Base-by-base conservation (phyloP, 2,888 invertebrate genomes). In the Ephialtes manifestator region DNA sequence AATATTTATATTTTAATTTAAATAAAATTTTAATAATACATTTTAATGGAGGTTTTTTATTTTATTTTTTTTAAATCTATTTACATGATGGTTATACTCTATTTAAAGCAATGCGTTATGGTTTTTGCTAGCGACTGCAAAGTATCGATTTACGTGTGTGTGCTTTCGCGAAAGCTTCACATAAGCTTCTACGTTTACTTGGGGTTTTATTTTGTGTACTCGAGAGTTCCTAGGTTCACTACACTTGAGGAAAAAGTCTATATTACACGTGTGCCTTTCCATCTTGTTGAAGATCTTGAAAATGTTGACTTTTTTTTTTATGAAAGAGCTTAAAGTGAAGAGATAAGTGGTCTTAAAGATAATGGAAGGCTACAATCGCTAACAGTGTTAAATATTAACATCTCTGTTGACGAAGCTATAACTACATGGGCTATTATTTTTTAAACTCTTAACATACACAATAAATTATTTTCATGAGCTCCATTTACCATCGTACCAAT, bases 141-240 rank as follows among this genome's bases (percentile, higher is more conserved):
- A 60, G 28, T 60, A 60, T 60, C 60, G 60, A 60, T 60, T n/a
- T 31, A 58, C 55, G 24, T 60, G 31, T 60, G 60, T 60, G 60
- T 60, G 60, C 31, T 31, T 31, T 60, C 31, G 31, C 7, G 31
- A 31, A 60, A 60, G 60, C 60, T 60, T 39, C 31, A 31, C 60
- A 31, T 60, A 60, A 60, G 60, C 60, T 4, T n/a, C 31, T 13
- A 60, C 15, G 31, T 31, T 60, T 60, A 60, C 60, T 31, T 28
- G 28, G 31, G 28, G 1, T 60, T 60, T 60, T 60, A 60, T 60
- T 60, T 60, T n/a, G 31, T 60, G 60, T 60, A 60, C 60, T 0
- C 31, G 28, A 31, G 15, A 11, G 31, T 58, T 31, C 0, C 13
- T 31, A n/a, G 60, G 60, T 31, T 58, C 58, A 13, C 20, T 13